phyloP scores from a whole-genome alignment of 2,797 vertebrate species.

The Aratinga solstitialis region DNA sequence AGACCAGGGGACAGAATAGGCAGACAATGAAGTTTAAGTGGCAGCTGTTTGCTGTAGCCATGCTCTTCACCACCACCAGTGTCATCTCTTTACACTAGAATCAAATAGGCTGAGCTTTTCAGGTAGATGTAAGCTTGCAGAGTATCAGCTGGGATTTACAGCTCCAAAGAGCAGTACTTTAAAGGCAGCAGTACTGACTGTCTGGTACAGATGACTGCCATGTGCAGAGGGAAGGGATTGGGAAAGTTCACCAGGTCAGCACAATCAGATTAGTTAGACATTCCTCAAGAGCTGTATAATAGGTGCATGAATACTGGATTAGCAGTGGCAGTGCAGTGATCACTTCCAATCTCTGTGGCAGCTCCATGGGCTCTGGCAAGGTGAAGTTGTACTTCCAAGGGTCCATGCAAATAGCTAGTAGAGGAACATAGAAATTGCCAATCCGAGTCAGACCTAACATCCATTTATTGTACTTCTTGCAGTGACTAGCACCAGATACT shows the following conservation, averaged over 20 bases:
- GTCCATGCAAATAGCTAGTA: not conserved
- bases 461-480: not conserved
- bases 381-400: not conserved
- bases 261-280: not conserved
- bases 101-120: conserved; percentile 26
- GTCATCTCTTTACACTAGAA: conserved; percentile 6
- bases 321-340: not conserved
- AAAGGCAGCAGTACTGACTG: not conserved
- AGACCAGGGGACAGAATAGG: not conserved
- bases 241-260: not conserved
- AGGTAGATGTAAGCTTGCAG: not conserved
- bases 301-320: not conserved
- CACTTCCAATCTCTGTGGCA: not conserved
- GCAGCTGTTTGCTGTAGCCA: not conserved
- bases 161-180: not conserved
- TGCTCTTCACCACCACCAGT: not conserved
- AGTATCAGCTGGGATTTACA: conserved; percentile 34
- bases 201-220: not conserved
- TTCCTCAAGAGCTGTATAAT: not conserved
- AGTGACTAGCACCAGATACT: not conserved
- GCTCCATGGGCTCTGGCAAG: not conserved
- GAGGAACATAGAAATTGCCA: not conserved
- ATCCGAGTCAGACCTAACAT: not conserved
- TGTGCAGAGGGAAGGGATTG: not conserved
- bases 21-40: not conserved